These are phyloP conservation scores for Julus scandinavius DNA, from an alignment of 2,888 invertebrate genomes.

Conservation along the genomic window DNA sequence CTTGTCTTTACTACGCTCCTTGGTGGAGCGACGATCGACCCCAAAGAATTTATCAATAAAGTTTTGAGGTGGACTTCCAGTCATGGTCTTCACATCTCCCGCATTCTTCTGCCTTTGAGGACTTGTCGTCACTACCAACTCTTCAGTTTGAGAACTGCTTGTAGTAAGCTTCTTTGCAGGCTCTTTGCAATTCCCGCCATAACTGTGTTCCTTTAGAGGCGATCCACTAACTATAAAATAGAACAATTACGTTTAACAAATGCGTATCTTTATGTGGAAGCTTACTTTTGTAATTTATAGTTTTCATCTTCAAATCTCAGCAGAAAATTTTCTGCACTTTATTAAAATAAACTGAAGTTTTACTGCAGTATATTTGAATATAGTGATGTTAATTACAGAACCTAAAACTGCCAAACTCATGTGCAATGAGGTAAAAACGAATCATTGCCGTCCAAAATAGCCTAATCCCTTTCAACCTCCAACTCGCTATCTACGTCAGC, in stretches of 20 bases:
- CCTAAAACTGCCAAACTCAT: too few species aligned
- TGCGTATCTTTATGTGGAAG: background rate
- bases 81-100: background rate
- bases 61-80: conserved; percentile 46
- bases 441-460: too few species aligned
- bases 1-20: conserved; percentile 57
- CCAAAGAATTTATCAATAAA: conserved; percentile 57
- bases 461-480: too few species aligned
- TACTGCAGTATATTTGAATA: too few species aligned
- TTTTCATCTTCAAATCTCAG: too few species aligned
- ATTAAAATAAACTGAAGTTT: too few species aligned
- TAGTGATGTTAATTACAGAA: too few species aligned
- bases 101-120: background rate
- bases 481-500: too few species aligned
- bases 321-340: too few species aligned
- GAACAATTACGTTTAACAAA: too few species aligned
- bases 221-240: conserved; percentile 24
- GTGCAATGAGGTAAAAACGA: too few species aligned
- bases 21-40: conserved; percentile 55
- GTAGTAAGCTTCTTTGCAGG: conserved; percentile 56
- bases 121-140: background rate
- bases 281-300: too few species aligned
- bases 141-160: conserved; percentile 58
- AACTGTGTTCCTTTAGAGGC: conserved; percentile 42
- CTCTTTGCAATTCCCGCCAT: conserved; percentile 46